These are phyloP conservation scores for Nematostella vectensis DNA, from an alignment of 92 coral and sea anemone genomes.

Conservation along the genomic window DNA sequence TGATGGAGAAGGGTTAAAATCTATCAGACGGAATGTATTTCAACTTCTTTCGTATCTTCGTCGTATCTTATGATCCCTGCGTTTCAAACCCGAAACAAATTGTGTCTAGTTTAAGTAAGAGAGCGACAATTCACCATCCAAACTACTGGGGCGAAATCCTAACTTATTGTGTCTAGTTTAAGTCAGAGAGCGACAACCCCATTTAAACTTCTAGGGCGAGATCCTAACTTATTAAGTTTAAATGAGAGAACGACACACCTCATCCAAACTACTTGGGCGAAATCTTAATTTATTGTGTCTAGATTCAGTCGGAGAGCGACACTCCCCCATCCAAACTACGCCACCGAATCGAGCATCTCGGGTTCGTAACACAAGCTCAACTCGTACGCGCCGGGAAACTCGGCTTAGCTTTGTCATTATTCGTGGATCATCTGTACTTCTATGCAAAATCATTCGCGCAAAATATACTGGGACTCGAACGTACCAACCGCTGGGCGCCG, in stretches of 20 bases:
- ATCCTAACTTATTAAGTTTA: too few relatives aligned
- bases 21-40: too few relatives aligned
- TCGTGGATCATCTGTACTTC: conserved; percentile 43
- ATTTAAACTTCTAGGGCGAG: too few relatives aligned
- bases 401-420: conserved; percentile 47
- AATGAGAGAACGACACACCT: too few relatives aligned
- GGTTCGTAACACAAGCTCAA: conserved; percentile 4
- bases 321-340: not conserved
- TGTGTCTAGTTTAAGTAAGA: not conserved
- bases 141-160: too few relatives aligned
- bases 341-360: conserved; percentile 11
- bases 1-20: too few relatives aligned
- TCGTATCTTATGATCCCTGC: too few relatives aligned
- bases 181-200: not conserved
- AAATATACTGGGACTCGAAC: conserved; percentile 37
- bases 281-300: not conserved
- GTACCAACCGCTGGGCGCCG: conserved; percentile 68
- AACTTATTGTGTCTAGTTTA: too few relatives aligned
- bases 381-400: conserved; percentile 17
- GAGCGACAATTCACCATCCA: too few relatives aligned
- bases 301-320: not conserved
- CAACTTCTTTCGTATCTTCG: too few relatives aligned
- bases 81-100: too few relatives aligned
- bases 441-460: conserved; percentile 30
- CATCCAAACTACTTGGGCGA: not conserved